phyloP scores from a whole-genome alignment of 2,113 vertebrate species.

The Rhabdornis inornatus region DNA sequence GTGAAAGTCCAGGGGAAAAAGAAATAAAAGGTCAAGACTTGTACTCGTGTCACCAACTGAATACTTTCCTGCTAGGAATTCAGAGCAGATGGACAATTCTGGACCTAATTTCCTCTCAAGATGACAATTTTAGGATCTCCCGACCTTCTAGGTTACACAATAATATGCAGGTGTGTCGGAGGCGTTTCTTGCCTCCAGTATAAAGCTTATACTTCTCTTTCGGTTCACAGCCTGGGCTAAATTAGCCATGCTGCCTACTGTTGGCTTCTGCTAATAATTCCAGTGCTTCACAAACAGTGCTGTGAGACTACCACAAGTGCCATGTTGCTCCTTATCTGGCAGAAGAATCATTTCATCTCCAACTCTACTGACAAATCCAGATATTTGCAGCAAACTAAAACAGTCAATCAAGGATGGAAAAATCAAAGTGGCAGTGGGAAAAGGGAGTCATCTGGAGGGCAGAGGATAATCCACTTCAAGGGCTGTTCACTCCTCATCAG shows the following conservation, averaged over 20 bases:
- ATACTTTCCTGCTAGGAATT: neutral
- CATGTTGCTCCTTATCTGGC: neutral
- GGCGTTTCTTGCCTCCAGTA: neutral
- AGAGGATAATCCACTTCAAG: neutral
- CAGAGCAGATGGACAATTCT: neutral
- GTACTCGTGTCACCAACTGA: neutral
- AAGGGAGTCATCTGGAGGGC: neutral
- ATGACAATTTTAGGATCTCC: neutral
- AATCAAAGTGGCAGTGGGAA: neutral
- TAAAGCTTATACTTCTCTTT: neutral
- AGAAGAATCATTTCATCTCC: neutral
- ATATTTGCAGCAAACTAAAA: neutral
- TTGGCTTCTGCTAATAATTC: neutral
- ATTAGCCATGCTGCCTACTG: neutral
- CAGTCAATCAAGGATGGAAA: neutral
- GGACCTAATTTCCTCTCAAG: neutral
- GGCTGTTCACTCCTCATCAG: neutral
- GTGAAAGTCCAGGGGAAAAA: neutral
- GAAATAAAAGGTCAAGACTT: neutral
- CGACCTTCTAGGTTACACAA: neutral
- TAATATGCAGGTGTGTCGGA: neutral
- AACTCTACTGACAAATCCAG: neutral
- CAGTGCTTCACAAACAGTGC: neutral
- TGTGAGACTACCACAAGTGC: neutral
- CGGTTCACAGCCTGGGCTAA: neutral